Conservation (phyloP, 2,113 vertebrate species). For the Anas platyrhynchos region DNA sequence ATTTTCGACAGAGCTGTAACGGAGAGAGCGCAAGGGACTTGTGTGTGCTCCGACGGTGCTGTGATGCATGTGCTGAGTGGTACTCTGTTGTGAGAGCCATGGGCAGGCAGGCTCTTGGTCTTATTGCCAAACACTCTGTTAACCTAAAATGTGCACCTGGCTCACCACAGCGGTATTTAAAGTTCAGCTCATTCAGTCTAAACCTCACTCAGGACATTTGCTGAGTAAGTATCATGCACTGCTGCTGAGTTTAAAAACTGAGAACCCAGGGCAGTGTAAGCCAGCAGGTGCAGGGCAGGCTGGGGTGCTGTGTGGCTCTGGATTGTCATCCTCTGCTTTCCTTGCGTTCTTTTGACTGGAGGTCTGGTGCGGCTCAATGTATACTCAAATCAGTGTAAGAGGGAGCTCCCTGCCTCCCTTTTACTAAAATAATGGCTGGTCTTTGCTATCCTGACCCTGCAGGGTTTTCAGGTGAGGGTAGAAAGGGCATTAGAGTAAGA, state of each 20-base stretch:
- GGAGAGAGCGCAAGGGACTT: rapidly evolving
- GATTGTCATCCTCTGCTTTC: neutral
- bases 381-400: neutral
- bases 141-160: neutral
- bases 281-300: neutral
- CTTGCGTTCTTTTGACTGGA: neutral
- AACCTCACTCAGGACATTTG: neutral
- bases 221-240: neutral
- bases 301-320: rapidly evolving
- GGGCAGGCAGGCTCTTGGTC: neutral
- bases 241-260: neutral
- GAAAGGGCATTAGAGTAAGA: neutral
- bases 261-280: neutral
- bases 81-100: neutral
- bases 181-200: neutral
- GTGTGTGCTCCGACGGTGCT: no score
- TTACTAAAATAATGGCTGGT: neutral
- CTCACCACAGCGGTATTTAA: neutral
- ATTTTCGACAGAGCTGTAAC: neutral
- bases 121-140: neutral
- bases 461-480: neutral
- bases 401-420: neutral
- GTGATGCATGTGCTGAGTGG: neutral
- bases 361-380: rapidly evolving
- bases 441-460: neutral